These are phyloP conservation scores for Huso huso DNA, from an alignment of 2,797 vertebrate species.

Conservation along the genomic window DNA sequence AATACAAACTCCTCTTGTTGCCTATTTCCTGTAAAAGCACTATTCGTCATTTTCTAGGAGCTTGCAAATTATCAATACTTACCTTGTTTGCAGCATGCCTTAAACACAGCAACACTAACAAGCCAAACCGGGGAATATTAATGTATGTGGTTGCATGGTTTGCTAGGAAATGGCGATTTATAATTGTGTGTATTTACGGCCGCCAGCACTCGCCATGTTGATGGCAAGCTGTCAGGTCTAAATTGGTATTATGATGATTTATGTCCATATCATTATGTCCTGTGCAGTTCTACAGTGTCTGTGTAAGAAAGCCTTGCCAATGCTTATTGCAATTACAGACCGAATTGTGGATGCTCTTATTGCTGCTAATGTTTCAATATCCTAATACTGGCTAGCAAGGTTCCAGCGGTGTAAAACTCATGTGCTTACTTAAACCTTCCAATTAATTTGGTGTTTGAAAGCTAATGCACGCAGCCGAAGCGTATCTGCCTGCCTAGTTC, in stretches of 20 bases:
- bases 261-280: conserved; percentile 11
- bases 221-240: conserved; percentile 18
- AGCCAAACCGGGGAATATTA: conserved; percentile 14
- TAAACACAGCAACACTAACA: conserved; percentile 11
- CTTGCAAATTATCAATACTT: conserved; percentile 5
- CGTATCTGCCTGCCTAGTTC: no score
- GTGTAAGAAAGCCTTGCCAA: conserved; percentile 8
- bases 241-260: conserved; percentile 20
- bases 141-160: conserved; percentile 13
- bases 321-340: conserved; percentile 9
- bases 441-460: neutral
- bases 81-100: conserved; percentile 5
- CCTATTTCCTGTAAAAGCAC: neutral
- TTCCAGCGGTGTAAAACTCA: neutral
- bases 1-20: no score
- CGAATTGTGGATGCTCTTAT: neutral
- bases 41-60: neutral
- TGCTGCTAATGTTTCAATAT: neutral
- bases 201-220: conserved; percentile 18
- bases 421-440: neutral
- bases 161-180: conserved; percentile 20
- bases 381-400: neutral
- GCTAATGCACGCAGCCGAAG: neutral
- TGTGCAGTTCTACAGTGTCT: conserved; percentile 13
- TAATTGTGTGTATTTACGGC: conserved; percentile 23